phyloP scores from a whole-genome alignment of 92 coral and sea anemone species.

The Zoanthus gigantus region DNA sequence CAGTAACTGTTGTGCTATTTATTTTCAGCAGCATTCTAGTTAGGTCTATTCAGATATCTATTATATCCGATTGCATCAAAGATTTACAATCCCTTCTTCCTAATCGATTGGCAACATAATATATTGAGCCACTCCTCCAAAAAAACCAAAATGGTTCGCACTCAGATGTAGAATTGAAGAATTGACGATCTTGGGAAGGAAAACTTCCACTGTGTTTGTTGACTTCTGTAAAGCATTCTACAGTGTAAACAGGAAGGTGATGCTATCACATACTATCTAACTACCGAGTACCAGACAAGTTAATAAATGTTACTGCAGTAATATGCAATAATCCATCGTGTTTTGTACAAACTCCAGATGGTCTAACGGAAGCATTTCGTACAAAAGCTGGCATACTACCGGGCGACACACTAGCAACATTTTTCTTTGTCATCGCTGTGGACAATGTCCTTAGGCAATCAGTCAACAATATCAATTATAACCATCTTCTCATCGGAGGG shows the following conservation, averaged over 20 bases:
- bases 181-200: neutral
- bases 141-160: neutral
- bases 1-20: too few species aligned
- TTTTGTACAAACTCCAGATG: neutral
- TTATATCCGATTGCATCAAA: neutral
- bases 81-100: neutral
- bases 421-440: neutral
- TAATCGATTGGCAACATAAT: neutral
- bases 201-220: neutral
- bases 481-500: neutral
- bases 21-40: too few species aligned
- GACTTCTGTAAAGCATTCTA: neutral
- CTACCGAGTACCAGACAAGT: neutral
- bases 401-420: neutral
- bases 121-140: neutral
- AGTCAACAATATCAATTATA: neutral
- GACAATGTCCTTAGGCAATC: neutral
- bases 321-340: neutral
- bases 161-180: constrained; percentile 1
- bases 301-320: neutral
- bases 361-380: neutral
- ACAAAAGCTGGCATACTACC: neutral
- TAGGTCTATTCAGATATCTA: too few species aligned
- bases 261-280: neutral
- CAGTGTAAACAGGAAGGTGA: constrained; percentile 4